These are phyloP conservation scores for Podocnemis expansa DNA, from an alignment of 2,113 vertebrate species.

Conservation along the genomic window DNA sequence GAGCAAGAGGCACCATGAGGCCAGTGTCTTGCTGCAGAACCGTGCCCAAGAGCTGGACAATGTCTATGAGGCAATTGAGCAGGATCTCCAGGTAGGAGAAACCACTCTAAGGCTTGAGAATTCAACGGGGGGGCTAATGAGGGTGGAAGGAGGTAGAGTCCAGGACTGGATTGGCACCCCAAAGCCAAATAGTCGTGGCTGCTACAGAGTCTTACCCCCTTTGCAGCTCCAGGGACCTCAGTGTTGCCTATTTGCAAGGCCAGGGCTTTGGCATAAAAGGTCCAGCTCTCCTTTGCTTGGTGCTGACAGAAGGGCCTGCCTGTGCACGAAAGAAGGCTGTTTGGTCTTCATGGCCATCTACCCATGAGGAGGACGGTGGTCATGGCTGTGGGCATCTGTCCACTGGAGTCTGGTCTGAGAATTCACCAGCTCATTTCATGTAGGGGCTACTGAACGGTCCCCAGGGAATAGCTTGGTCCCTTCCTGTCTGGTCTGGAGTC, in stretches of 20 bases:
- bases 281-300: background rate
- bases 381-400: background rate
- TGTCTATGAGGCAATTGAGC: conserved; percentile 88
- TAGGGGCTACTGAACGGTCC: background rate
- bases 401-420: background rate
- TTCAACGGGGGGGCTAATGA: accelerated
- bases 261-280: accelerated
- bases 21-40: conserved; percentile 73
- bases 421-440: accelerated
- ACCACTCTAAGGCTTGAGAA: background rate
- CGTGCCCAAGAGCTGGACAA: conserved; percentile 75
- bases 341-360: background rate
- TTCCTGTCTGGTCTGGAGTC: background rate
- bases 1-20: conserved; percentile 75
- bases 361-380: background rate
- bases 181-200: background rate
- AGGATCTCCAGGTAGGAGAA: conserved; percentile 81
- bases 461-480: background rate
- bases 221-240: background rate
- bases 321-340: background rate
- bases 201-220: background rate
- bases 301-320: no score
- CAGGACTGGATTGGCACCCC: background rate
- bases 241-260: background rate
- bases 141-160: accelerated